Conservation (phyloP, 2,888 invertebrate species). For the Yponomeuta cagnagella region DNA sequence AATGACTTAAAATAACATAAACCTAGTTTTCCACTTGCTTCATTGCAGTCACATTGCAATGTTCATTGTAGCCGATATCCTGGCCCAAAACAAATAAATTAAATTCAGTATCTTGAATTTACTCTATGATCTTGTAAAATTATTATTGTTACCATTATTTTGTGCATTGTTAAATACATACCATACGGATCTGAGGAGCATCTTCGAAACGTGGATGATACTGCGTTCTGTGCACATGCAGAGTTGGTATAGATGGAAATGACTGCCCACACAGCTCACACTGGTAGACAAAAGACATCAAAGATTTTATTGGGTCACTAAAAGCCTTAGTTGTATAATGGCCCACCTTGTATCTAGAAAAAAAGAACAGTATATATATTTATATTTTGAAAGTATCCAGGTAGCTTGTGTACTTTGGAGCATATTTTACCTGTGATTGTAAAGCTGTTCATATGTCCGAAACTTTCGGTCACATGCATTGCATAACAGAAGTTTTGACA, state of each 20-base stretch:
- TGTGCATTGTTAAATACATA: not conserved
- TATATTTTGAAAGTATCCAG: constrained; percentile 1
- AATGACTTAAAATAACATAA: not conserved
- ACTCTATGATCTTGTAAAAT: too few species aligned
- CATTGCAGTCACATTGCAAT: not conserved
- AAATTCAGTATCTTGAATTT: not conserved
- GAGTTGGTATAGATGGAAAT: constrained; percentile 40
- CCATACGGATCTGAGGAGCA: not conserved
- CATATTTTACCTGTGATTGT: constrained; percentile 59
- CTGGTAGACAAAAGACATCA: constrained; percentile 51
- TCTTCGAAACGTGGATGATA: constrained; percentile 44
- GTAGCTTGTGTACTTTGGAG: not conserved
- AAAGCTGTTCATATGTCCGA: constrained; percentile 63
- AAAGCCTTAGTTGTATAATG: constrained; percentile 57
- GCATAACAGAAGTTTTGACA: constrained; percentile 62
- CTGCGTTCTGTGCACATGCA: constrained; percentile 54
- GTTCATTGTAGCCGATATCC: not conserved
- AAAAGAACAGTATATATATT: constrained; percentile 10
- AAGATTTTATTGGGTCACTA: constrained; percentile 29
- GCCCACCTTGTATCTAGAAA: constrained; percentile 57
- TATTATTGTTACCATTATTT: too few species aligned
- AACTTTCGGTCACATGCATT: constrained; percentile 68
- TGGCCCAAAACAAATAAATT: not conserved
- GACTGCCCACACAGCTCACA: constrained; percentile 61
- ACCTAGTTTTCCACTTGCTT: not conserved